These are phyloP conservation scores for Ylistrum balloti DNA, from an alignment of 1,140 invertebrate species.

Conservation along the genomic window DNA sequence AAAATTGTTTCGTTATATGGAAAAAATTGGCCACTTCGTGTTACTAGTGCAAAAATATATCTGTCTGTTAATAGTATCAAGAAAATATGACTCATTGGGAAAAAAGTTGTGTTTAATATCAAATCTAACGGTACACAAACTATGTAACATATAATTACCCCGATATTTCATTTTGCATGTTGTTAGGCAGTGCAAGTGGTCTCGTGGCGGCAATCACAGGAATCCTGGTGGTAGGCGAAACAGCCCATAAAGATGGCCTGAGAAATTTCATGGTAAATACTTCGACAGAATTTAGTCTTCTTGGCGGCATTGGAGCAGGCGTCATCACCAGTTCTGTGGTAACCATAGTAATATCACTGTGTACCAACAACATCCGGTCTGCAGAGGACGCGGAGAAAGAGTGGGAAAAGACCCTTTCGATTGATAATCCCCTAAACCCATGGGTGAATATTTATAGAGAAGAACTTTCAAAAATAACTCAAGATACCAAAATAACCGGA, in stretches of 20 bases:
- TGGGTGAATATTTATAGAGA: conserved; percentile 78
- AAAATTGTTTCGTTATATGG: too few species aligned
- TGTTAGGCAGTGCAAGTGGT: conserved; percentile 70
- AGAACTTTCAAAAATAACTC: conserved; percentile 65
- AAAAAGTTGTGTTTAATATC: too few species aligned
- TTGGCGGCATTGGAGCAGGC: conserved; percentile 59
- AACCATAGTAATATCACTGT: conserved; percentile 43
- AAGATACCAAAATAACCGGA: conserved; percentile 54
- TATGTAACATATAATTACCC: too few species aligned
- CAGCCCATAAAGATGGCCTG: conserved; percentile 70
- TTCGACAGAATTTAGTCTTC: conserved; percentile 70
- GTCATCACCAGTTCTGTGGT: conserved; percentile 36
- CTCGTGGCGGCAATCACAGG: conserved; percentile 65
- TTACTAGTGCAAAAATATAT: too few species aligned
- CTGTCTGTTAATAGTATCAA: too few species aligned
- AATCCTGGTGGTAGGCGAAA: conserved; percentile 66
- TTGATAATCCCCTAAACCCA: conserved; percentile 81
- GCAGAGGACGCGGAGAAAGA: conserved; percentile 61
- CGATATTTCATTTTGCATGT: conserved; percentile 40
- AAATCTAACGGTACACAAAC: too few species aligned
- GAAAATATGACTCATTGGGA: too few species aligned
- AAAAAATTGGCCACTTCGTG: too few species aligned
- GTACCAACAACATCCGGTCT: conserved; percentile 41
- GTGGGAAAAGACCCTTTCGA: conserved; percentile 81
- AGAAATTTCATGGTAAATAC: conserved; percentile 72